Conservation (phyloP, 64 coral and sea anemone species). For the Pachyseris speciosa region DNA sequence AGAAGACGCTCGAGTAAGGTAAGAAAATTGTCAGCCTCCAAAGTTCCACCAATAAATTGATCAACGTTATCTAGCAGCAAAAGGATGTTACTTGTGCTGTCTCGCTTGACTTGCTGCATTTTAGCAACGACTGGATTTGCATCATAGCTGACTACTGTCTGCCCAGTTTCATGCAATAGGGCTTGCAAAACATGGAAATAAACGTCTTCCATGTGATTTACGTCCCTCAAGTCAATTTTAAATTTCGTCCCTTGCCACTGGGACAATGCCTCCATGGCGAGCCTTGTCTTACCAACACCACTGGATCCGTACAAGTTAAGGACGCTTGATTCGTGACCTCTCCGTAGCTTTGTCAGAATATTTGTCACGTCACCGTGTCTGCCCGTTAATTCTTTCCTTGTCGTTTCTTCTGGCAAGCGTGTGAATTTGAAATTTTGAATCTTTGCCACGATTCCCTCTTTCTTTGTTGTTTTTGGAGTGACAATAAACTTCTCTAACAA, state of each 20-base stretch:
- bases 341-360: not conserved
- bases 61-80: conserved; percentile 12
- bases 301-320: conserved; percentile 29
- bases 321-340: not conserved
- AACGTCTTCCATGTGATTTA: conserved; percentile 1
- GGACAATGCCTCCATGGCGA: not conserved
- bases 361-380: conserved; percentile 3
- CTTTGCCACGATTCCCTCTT: not conserved
- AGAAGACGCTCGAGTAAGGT: not conserved
- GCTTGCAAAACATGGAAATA: not conserved
- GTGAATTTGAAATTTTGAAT: not conserved
- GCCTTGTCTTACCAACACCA: conserved; percentile 22
- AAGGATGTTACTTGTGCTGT: not conserved
- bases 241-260: conserved; percentile 8
- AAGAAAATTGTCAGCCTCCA: not conserved
- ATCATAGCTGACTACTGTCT: not conserved
- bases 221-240: not conserved
- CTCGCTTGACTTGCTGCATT: not conserved
- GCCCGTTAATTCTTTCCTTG: not conserved
- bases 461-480: conserved; percentile 14
- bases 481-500: conserved; percentile 34
- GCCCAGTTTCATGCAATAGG: not conserved
- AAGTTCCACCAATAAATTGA: not conserved
- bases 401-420: not conserved
- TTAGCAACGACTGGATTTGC: conserved; percentile 6